Evolutionary conservation across 2,888 invertebrate genomes (phyloP).

Genomic region (Drosophila fungiperda): DNA sequence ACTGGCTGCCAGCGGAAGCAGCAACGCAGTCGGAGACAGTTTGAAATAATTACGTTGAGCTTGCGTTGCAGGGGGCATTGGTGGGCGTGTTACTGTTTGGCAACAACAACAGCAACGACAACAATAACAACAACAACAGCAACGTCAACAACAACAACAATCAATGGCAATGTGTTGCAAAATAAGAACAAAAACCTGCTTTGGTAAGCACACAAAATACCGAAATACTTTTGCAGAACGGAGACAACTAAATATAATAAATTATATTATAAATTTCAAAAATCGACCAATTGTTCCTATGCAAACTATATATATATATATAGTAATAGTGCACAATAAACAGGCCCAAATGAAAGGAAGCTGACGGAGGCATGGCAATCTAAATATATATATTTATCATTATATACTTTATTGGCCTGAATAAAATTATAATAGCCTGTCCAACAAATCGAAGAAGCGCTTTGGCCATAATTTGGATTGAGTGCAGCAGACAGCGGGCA

Average conservation of each 20-base stretch:
- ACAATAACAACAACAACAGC: constrained; percentile 5
- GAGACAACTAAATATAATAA: neutral
- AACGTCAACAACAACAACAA: constrained; percentile 20
- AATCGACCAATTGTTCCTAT: neutral
- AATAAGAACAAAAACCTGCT: constrained; percentile 2
- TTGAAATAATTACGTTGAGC: constrained; percentile 74
- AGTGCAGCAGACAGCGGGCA: constrained; percentile 29
- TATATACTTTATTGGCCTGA: too few species aligned
- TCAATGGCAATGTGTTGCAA: constrained; percentile 42
- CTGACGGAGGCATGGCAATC: constrained; percentile 7
- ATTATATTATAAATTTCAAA: neutral
- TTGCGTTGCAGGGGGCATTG: constrained; percentile 3
- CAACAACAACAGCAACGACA: constrained; percentile 14
- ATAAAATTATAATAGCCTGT: neutral
- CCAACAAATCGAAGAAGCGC: constrained; percentile 53
- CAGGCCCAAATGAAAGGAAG: neutral
- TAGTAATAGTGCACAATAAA: neutral
- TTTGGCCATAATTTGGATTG: constrained; percentile 20
- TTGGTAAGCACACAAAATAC: neutral
- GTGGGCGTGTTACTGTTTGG: constrained; percentile 29
- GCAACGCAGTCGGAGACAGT: constrained; percentile 63
- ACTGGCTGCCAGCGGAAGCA: constrained; percentile 64
- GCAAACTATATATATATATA: neutral
- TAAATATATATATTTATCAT: too few species aligned
- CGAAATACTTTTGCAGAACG: neutral